Percentiles rank a stretch among this genome's conserved stretches.
Evolutionary conservation across 2,113 vertebrate species (phyloP).

Genomic region (Mesembrinibis cayennensis): DNA sequence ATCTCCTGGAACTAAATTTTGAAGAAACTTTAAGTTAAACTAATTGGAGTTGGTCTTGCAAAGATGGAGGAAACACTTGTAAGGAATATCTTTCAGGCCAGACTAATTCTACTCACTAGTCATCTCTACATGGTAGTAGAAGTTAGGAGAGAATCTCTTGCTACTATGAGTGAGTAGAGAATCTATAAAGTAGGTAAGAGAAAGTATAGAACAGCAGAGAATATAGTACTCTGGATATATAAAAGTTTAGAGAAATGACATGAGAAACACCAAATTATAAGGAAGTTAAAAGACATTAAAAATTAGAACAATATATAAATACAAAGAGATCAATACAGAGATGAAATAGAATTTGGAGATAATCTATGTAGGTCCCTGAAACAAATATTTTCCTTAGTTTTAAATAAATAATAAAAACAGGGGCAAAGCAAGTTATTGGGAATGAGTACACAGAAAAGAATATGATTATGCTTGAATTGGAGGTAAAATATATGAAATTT

Average conservation of each 20-base stretch:
- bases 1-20: not conserved
- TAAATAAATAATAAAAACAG: not conserved
- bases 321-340: not conserved
- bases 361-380: not conserved
- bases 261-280: not conserved
- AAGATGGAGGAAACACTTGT: not conserved
- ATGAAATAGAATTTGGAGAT: not conserved
- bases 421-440: not conserved
- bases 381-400: not conserved
- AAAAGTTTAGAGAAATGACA: not conserved
- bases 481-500: not conserved
- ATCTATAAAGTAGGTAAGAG: not conserved
- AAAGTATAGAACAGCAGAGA: not conserved
- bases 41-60: not conserved
- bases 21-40: not conserved
- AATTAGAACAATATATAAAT: not conserved
- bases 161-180: not conserved
- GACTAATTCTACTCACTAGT: not conserved
- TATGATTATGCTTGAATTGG: not conserved
- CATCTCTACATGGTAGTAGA: not conserved
- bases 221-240: not conserved
- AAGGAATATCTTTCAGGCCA: not conserved
- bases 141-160: not conserved
- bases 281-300: not conserved
- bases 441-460: not conserved